Evolutionary conservation across 2,888 invertebrate species (phyloP).

Genomic region (Drosophila macrospina): DNA sequence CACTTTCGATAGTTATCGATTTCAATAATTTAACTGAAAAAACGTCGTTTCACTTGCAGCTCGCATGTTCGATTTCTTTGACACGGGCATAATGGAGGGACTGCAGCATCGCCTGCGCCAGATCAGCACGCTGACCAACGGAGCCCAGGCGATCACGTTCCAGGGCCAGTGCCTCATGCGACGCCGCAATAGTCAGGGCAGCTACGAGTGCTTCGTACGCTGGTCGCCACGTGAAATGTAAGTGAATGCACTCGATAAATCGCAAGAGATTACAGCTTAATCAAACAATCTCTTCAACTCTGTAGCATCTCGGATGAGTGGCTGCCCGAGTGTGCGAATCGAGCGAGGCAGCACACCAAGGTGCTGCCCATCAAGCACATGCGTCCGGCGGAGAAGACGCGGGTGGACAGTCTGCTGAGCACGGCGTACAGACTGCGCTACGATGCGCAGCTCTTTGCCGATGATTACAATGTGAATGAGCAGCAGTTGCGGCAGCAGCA

Average conservation of each 20-base stretch:
- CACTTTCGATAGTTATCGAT: too few relatives aligned
- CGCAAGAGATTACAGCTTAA: not conserved
- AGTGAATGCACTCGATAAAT: constrained; percentile 85
- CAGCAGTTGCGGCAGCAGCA: constrained; percentile 38
- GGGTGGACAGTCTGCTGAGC: constrained; percentile 81
- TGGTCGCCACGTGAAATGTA: constrained; percentile 95
- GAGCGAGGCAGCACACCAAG: constrained; percentile 86
- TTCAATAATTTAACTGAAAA: too few relatives aligned
- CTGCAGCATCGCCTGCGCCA: constrained; percentile 92
- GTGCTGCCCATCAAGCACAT: constrained; percentile 85
- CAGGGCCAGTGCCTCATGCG: constrained; percentile 90
- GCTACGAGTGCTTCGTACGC: constrained; percentile 90
- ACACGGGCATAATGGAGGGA: constrained; percentile 96
- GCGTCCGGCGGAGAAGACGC: constrained; percentile 83
- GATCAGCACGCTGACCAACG: constrained; percentile 88
- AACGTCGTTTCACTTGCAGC: constrained; percentile 89
- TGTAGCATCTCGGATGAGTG: constrained; percentile 93
- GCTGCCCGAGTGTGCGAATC: constrained; percentile 90
- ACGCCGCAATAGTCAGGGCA: constrained; percentile 88
- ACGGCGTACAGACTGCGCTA: constrained; percentile 83
- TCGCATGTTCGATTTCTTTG: constrained; percentile 97
- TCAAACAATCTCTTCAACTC: not conserved
- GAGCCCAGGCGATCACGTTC: constrained; percentile 89
- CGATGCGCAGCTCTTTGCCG: constrained; percentile 81
- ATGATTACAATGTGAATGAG: constrained; percentile 67